phyloP scores from a whole-genome alignment of 2,888 invertebrate genomes.

The Keiferia lycopersicella region DNA sequence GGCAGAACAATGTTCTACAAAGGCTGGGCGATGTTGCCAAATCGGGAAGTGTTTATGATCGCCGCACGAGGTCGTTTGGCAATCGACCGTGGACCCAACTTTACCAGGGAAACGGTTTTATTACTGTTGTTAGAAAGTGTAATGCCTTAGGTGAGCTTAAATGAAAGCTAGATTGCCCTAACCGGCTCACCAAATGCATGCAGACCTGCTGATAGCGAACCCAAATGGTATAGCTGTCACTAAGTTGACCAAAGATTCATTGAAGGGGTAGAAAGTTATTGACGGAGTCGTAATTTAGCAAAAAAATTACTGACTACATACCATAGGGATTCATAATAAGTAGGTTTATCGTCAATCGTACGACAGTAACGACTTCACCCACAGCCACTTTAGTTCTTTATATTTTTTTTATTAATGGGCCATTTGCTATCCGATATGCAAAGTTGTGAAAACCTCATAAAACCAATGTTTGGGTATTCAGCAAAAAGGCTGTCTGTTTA shows the following conservation, averaged over 20 bases:
- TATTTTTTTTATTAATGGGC: not conserved
- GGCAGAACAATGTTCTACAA: conserved; percentile 9
- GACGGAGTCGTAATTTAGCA: too few relatives aligned
- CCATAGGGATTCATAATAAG: too few relatives aligned
- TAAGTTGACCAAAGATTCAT: too few relatives aligned
- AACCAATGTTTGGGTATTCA: not conserved
- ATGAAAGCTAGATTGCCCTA: too few relatives aligned
- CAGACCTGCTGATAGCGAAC: too few relatives aligned
- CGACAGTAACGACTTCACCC: too few relatives aligned
- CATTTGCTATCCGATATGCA: not conserved
- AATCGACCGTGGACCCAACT: conserved; percentile 7
- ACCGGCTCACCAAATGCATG: too few relatives aligned
- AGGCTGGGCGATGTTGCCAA: conserved; percentile 20
- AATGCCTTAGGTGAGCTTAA: not conserved
- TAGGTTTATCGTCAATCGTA: too few relatives aligned
- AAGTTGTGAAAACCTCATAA: not conserved
- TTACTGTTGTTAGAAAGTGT: not conserved
- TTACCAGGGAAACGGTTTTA: not conserved
- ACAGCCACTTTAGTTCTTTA: too few relatives aligned
- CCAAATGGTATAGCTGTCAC: too few relatives aligned
- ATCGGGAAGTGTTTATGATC: conserved; percentile 18
- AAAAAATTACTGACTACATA: too few relatives aligned
- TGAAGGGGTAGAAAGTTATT: too few relatives aligned
- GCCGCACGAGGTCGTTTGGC: conserved; percentile 17
- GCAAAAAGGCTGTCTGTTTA: conserved; percentile 7